Evolutionary conservation across 2,113 vertebrate species (phyloP).

Genomic region (Lophius piscatorius): DNA sequence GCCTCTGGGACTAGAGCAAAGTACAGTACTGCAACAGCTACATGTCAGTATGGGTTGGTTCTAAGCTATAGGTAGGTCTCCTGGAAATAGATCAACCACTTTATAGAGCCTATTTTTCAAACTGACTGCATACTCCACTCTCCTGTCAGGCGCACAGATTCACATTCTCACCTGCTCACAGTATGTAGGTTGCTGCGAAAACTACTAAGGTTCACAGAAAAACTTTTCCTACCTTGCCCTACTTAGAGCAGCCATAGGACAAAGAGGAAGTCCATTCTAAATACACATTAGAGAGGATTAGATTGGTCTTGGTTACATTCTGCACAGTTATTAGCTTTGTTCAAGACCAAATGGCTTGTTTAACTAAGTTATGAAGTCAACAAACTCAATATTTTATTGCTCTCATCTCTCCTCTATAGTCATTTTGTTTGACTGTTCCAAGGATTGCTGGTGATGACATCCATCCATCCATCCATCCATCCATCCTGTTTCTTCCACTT

Average conservation of each 20-base stretch:
- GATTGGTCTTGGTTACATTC: not conserved
- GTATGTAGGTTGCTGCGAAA: slow-evolving; percentile 46
- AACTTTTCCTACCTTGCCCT: slow-evolving; percentile 36
- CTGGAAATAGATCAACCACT: slow-evolving; percentile 45
- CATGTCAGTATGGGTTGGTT: slow-evolving; percentile 34
- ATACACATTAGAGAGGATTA: too few relatives aligned
- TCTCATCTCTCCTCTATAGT: too few relatives aligned
- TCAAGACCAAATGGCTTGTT: too few relatives aligned
- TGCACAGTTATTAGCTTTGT: not conserved
- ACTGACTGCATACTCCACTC: slow-evolving; percentile 10
- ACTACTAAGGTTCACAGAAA: slow-evolving; percentile 27
- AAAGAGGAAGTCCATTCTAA: too few relatives aligned
- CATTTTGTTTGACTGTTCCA: too few relatives aligned
- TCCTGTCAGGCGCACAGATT: slow-evolving; percentile 25
- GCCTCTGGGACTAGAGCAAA: slow-evolving; percentile 38
- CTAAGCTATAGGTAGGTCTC: slow-evolving; percentile 50
- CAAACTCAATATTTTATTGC: too few relatives aligned
- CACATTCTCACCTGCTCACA: slow-evolving; percentile 10
- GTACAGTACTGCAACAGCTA: slow-evolving; percentile 47
- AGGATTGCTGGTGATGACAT: too few relatives aligned
- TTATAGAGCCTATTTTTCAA: slow-evolving; percentile 39
- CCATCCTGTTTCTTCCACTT: too few relatives aligned
- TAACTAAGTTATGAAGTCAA: too few relatives aligned
- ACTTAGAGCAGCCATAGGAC: slow-evolving; percentile 32
- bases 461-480: too few relatives aligned